Base-by-base conservation (phyloP, 2,113 vertebrate species). In the Mormoops blainvillei region DNA sequence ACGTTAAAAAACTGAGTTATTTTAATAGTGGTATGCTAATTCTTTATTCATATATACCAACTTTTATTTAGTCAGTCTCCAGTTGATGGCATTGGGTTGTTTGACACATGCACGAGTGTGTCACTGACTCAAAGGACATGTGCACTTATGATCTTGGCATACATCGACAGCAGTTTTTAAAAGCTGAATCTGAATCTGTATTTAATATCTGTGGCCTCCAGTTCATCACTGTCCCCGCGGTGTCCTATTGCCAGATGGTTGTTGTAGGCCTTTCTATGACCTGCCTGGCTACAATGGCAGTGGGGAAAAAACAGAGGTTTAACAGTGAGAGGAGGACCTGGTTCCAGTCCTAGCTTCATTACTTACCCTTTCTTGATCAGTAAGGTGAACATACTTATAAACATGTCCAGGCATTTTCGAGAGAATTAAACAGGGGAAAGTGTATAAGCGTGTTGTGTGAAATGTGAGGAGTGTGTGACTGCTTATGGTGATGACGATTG, bases 401-500 rank as follows among this genome's bases (percentile, higher is more conserved):
- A 5, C 45, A 19, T 36, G 22, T 28, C 33, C 8, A 2, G 10
- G 13, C 20, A 28, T 22, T 65, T 89, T 61, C 1, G 1, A 70
- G 43, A 70, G 31, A 45, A 74, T 20, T 33, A n/a, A 70, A 73
- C 4, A 22, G 16, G n/a, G 56, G 20, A 3, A 38, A 31, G 41
- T 36, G 2, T 1, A 0, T 7, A n/a, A 45, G 26, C 8, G 0
- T 2, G 2, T 4, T 3, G 5, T 19, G 63, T 9, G n/a, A 28
- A 45, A 58, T 1, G 5, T 22, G 3, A 92, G 13, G n/a, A 13
- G 5, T 31, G 24, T 14, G 11, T 7, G 22, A 56, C 58, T 18
- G 6, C 2, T 13, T 7, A 0, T 26, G 26, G 7, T 3, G 16
- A 1, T 36, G 77, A 11, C 20, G 15, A 9, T 10, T 24, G 48